phyloP scores from a whole-genome alignment of 2,888 invertebrate species.

The Rhabditoides inermis region DNA sequence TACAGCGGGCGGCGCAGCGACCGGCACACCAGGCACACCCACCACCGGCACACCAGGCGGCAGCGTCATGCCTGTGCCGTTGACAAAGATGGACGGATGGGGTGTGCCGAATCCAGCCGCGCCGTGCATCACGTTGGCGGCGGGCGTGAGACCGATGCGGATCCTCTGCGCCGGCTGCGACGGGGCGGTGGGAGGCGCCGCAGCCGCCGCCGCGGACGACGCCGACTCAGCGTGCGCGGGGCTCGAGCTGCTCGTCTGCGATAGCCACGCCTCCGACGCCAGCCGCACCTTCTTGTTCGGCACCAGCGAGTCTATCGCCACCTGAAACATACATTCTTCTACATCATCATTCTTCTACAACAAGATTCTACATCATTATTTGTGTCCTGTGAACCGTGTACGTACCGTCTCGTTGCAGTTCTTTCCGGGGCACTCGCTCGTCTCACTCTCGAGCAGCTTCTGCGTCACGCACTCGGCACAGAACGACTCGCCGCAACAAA shows the following conservation, averaged over 20 bases:
- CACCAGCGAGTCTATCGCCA: slow-evolving; percentile 36
- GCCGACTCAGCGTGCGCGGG: neutral
- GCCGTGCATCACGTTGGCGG: no score
- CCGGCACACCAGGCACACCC: no score
- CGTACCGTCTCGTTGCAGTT: slow-evolving; percentile 15
- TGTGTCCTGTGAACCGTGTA: no score
- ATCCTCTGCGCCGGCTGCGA: slow-evolving; percentile 1
- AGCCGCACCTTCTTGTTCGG: slow-evolving; percentile 41
- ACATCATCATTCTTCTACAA: no score
- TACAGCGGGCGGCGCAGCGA: no score
- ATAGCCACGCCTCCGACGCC: slow-evolving; percentile 31
- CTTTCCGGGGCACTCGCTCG: slow-evolving; percentile 27
- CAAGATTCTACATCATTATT: no score
- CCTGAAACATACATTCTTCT: slow-evolving; percentile 7
- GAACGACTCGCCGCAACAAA: slow-evolving; percentile 94
- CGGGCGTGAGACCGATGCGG: neutral
- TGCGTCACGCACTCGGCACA: slow-evolving; percentile 80
- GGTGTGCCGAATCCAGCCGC: no score
- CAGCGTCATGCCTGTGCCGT: no score
- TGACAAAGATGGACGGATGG: no score
- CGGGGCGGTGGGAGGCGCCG: neutral
- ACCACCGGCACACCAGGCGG: no score
- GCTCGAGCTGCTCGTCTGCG: neutral
- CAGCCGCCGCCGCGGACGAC: slow-evolving; percentile 2
- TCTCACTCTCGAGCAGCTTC: slow-evolving; percentile 32